Conservation (phyloP, 1,140 invertebrate genomes). For the Aphaenogaster ashmeadi region DNA sequence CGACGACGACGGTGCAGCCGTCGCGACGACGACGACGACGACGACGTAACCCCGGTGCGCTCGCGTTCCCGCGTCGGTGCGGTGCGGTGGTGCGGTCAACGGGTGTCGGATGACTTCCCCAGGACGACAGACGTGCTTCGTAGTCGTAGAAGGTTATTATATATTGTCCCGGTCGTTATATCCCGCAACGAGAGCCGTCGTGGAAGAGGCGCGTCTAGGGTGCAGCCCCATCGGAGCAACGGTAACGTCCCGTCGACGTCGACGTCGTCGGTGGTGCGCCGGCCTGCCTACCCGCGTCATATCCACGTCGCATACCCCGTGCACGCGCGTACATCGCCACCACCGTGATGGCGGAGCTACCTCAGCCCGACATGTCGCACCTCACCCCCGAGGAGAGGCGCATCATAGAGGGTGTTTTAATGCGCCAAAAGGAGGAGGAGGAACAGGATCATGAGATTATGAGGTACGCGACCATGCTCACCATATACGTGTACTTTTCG, state of each 20-base stretch:
- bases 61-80: conserved; percentile 64
- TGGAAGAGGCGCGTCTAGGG: conserved; percentile 46
- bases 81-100: conserved; percentile 73
- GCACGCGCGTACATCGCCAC: conserved; percentile 70
- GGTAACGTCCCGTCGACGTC: conserved; percentile 65
- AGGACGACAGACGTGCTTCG: conserved; percentile 75
- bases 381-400: conserved; percentile 98
- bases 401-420: conserved; percentile 98
- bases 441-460: conserved; percentile 97
- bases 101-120: conserved; percentile 84
- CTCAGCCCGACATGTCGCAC: conserved; percentile 95
- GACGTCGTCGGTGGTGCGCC: conserved; percentile 74
- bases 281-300: conserved; percentile 68
- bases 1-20: conserved; percentile 21
- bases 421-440: conserved; percentile 98
- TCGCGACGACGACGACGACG: conserved; percentile 25
- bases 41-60: conserved; percentile 61
- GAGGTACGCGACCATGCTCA: conserved; percentile 89
- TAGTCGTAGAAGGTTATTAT: conserved; percentile 82
- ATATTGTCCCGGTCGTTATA: conserved; percentile 60
- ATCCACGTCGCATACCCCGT: conserved; percentile 67
- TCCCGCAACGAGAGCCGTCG: conserved; percentile 69
- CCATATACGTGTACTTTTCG: background rate
- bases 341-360: conserved; percentile 92
- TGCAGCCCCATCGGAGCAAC: conserved; percentile 60